Base-by-base conservation (phyloP, 2,888 invertebrate genomes). In the Hyposoter dolosus region DNA sequence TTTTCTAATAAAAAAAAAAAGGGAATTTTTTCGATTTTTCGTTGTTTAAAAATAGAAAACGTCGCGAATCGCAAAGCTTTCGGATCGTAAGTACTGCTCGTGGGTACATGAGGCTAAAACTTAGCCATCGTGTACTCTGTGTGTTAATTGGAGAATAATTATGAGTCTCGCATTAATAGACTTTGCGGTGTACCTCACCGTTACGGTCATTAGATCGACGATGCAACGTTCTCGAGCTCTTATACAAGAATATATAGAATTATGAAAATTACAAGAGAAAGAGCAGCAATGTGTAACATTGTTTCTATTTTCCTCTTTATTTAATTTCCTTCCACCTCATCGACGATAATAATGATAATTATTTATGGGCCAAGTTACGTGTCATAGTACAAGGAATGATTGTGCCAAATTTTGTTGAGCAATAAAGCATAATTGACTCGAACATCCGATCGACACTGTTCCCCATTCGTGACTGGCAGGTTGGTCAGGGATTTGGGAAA, bases 141-240 rank as follows among this genome's bases (percentile, higher is more conserved):
- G 86, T 88, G 88, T 86, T 91, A 91, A 92, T 91, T 92, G 90
- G 88, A 83, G 86, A 82, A 88, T 90, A 91, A 91, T 92, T 91
- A 91, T 89, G 84, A 87, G 76, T 84, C 83, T 78, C 83, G 88
- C 87, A 89, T 91, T 91, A 87, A 87, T 87, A 72, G 74, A 87
- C 60, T 87, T 88, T 87, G 85, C 83, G 66, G 69, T 66, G 74
- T 66, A 40, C 43, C 50, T 78, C 76, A 63, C 56, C 47, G 82
- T 80, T 74, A 66, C 74, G 79, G 82, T 85, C 81, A 76, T 83
- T 83, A 80, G 81, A 69, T 79, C 87, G 50, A 60, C 75, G 83
- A 79, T 76, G 77, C 84, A 85, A 86, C 78, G 50, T 60, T 74
- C 60, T 83, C 50, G 50, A 32, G 76, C n/a, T 65, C n/a, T 84